Evolutionary conservation across 2,888 invertebrate species (phyloP).

Genomic region (Sinelater perroti): DNA sequence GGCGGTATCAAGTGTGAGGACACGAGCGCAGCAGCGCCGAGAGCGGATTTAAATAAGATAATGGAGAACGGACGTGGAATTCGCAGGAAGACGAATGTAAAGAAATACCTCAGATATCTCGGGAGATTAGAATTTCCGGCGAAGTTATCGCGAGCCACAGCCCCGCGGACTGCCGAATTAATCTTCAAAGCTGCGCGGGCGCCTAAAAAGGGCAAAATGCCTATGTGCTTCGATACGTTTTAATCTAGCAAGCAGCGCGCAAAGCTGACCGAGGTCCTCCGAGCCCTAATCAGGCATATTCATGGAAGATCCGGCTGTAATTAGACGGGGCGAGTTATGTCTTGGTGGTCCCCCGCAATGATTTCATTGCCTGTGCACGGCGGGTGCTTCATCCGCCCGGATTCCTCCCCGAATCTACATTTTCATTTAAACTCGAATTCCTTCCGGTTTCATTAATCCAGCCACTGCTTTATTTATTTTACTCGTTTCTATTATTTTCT

Average conservation of each 20-base stretch:
- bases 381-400: slow-evolving; percentile 50
- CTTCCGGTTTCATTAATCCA: slow-evolving; percentile 48
- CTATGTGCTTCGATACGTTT: slow-evolving; percentile 11
- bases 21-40: slow-evolving; percentile 11
- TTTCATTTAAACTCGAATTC: slow-evolving; percentile 55
- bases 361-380: slow-evolving; percentile 49
- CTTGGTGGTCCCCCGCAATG: slow-evolving; percentile 45
- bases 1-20: slow-evolving; percentile 29
- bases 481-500: slow-evolving; percentile 48
- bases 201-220: slow-evolving; percentile 19
- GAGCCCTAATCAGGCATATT: slow-evolving; percentile 37
- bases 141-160: background rate
- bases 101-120: slow-evolving; percentile 14
- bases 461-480: slow-evolving; percentile 43
- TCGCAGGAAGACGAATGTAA: slow-evolving; percentile 16
- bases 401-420: slow-evolving; percentile 55
- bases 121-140: background rate
- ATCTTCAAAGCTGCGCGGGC: slow-evolving; percentile 10
- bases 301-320: slow-evolving; percentile 36
- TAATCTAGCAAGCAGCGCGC: slow-evolving; percentile 22
- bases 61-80: slow-evolving; percentile 24
- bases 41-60: slow-evolving; percentile 34
- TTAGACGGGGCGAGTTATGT: slow-evolving; percentile 40
- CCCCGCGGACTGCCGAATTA: slow-evolving; percentile 22
- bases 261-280: slow-evolving; percentile 25